Percentiles rank a stretch among this genome's conserved stretches.
These are phyloP conservation scores for Drosophila differens DNA, from an alignment of 2,888 invertebrate genomes.

Conservation along the genomic window DNA sequence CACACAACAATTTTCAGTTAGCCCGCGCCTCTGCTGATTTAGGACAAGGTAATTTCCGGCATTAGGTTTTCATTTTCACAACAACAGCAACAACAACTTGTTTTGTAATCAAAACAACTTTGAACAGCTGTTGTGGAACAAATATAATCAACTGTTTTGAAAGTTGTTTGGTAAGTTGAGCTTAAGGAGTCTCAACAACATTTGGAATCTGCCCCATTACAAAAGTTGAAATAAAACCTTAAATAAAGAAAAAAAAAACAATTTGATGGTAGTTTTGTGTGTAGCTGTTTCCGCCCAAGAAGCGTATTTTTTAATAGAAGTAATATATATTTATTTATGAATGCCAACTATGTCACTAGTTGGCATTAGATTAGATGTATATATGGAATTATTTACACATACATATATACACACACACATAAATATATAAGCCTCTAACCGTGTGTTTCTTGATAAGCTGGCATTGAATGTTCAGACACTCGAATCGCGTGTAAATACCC, in stretches of 20 bases:
- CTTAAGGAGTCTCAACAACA: constrained; percentile 8
- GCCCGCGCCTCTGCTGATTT: constrained; percentile 45
- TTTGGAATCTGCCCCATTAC: not conserved
- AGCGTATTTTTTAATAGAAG: not conserved
- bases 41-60: constrained; percentile 81
- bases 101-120: constrained; percentile 42
- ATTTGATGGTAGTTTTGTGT: not conserved
- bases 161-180: constrained; percentile 52
- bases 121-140: constrained; percentile 43
- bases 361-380: constrained; percentile 1
- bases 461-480: constrained; percentile 43
- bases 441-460: constrained; percentile 50
- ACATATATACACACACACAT: not conserved
- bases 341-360: not conserved
- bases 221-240: not conserved
- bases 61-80: constrained; percentile 43
- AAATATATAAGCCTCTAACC: constrained; percentile 1
- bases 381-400: not conserved
- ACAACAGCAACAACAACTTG: constrained; percentile 8
- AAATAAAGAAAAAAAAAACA: not conserved
- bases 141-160: constrained; percentile 34
- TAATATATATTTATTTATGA: constrained; percentile 17
- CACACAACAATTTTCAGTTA: constrained; percentile 36
- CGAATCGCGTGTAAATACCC: constrained; percentile 28
- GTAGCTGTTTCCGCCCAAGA: constrained; percentile 11